Evolutionary conservation across 2,113 vertebrate species (phyloP).

Genomic region (Columba livia): DNA sequence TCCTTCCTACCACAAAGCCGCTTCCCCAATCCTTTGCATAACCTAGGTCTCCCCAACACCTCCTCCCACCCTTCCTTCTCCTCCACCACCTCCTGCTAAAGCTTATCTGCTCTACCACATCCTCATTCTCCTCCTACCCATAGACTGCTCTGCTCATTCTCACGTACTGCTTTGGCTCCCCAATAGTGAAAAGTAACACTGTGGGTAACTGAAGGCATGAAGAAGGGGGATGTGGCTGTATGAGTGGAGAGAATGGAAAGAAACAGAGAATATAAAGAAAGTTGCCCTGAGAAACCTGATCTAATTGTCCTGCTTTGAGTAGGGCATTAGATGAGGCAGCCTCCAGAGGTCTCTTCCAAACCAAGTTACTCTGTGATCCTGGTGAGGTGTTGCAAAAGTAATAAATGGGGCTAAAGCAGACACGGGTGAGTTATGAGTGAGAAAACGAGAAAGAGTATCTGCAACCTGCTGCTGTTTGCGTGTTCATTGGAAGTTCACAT

Average conservation of each 20-base stretch:
- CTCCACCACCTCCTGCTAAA: slow-evolving; percentile 50
- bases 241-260: slow-evolving; percentile 8
- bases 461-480: not conserved
- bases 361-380: not conserved
- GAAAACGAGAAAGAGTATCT: not conserved
- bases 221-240: slow-evolving; percentile 34
- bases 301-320: not conserved
- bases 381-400: not conserved
- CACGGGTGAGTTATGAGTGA: not conserved
- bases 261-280: not conserved
- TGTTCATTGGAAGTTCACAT: not conserved
- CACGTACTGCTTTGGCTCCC: slow-evolving; percentile 46
- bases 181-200: not conserved
- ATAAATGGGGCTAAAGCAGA: not conserved
- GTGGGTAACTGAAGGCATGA: slow-evolving; percentile 6
- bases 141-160: slow-evolving; percentile 38
- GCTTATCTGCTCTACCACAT: slow-evolving; percentile 66
- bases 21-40: slow-evolving; percentile 68
- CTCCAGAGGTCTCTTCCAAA: not conserved
- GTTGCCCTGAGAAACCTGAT: not conserved
- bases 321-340: not conserved
- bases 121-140: slow-evolving; percentile 42
- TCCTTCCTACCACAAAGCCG: slow-evolving; percentile 58
- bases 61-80: slow-evolving; percentile 57
- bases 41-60: slow-evolving; percentile 40